Evolutionary conservation across 2,888 invertebrate genomes (phyloP).

Genomic region (Epirrhoe alternata): DNA sequence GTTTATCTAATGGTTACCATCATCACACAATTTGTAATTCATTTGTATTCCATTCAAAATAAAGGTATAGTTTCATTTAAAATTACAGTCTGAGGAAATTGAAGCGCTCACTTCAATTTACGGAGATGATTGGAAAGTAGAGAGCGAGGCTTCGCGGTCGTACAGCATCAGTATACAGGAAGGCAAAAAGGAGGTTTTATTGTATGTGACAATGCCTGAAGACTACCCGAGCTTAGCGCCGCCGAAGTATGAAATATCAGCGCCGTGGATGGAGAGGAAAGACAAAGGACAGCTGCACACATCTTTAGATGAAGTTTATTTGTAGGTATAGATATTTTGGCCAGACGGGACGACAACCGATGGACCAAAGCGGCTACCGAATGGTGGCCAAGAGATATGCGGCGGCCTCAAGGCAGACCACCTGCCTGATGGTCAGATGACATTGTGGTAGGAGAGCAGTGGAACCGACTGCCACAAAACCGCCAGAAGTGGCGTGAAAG

Average conservation of each 20-base stretch:
- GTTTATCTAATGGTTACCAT: too few relatives aligned
- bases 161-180: slow-evolving; percentile 86
- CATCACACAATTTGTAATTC: too few relatives aligned
- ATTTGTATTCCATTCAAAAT: not conserved
- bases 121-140: slow-evolving; percentile 87
- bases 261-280: slow-evolving; percentile 87
- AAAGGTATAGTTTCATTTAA: not conserved
- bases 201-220: slow-evolving; percentile 87
- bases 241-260: slow-evolving; percentile 89
- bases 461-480: too few relatives aligned
- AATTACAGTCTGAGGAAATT: slow-evolving; percentile 86
- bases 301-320: slow-evolving; percentile 87
- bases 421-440: too few relatives aligned
- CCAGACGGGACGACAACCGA: too few relatives aligned
- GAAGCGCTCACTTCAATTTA: slow-evolving; percentile 90
- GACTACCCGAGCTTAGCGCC: slow-evolving; percentile 88
- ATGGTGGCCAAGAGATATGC: too few relatives aligned
- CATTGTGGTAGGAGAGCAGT: too few relatives aligned
- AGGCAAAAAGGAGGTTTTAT: slow-evolving; percentile 77
- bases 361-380: too few relatives aligned
- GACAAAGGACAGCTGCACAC: slow-evolving; percentile 84
- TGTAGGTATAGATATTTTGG: slow-evolving; percentile 87
- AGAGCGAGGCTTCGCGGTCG: slow-evolving; percentile 81
- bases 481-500: too few relatives aligned
- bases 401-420: too few relatives aligned